A percentile compares a stretch with the other conserved stretches of the same genome.
These are phyloP conservation scores for Chrysodeixis includens DNA, from an alignment of 2,888 invertebrate species.

Conservation along the genomic window DNA sequence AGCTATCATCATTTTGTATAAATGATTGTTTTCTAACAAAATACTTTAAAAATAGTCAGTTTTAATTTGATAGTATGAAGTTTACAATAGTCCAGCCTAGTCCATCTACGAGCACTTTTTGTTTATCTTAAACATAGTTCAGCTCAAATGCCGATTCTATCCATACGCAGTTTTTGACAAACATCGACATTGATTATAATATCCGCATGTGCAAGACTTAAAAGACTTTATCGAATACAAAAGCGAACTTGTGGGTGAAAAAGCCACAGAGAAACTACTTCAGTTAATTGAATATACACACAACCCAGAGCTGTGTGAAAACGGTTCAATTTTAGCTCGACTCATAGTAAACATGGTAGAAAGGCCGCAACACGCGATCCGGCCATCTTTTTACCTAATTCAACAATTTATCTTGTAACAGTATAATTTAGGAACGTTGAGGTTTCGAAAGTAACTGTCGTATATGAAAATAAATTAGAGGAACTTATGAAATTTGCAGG, in stretches of 20 bases:
- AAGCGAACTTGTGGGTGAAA: background rate
- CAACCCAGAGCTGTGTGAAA: conserved; percentile 45
- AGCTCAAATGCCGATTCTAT: no score
- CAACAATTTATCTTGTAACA: conserved; percentile 49
- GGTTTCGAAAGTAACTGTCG: conserved; percentile 33
- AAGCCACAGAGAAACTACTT: conserved; percentile 6
- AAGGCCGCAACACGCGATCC: conserved; percentile 64
- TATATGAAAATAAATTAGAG: conserved; percentile 42
- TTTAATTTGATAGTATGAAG: no score
- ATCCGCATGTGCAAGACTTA: no score
- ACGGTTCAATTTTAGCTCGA: conserved; percentile 57
- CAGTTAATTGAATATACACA: conserved; percentile 43
- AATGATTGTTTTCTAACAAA: no score
- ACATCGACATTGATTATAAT: no score
- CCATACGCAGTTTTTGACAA: no score
- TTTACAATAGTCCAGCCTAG: no score
- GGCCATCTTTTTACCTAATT: conserved; percentile 58
- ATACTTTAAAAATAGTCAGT: no score
- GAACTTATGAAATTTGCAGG: conserved; percentile 35
- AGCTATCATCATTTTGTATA: background rate
- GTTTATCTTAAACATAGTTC: no score
- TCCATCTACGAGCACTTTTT: no score
- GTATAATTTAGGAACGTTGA: conserved; percentile 34
- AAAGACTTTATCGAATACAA: no score
- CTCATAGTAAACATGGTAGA: conserved; percentile 58